A percentile compares a stretch with the other conserved stretches of the same genome.
Conservation (phyloP, 2,113 vertebrate species). For the Phalacrocorax pelagicus region DNA sequence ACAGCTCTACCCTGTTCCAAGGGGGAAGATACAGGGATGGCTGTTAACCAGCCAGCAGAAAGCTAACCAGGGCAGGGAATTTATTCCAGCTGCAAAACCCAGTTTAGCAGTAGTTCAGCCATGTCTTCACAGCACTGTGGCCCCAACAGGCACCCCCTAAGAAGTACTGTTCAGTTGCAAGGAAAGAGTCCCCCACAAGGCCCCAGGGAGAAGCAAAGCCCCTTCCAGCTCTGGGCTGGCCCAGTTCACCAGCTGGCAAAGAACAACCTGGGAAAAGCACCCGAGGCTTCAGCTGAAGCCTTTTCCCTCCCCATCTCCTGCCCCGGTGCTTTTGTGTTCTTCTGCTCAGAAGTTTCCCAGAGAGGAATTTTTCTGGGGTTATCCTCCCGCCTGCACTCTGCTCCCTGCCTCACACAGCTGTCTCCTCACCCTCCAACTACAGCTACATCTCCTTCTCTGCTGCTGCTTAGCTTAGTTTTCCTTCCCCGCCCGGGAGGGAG, state of each 20-base stretch:
- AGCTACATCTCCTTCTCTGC: not conserved
- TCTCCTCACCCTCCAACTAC: not conserved
- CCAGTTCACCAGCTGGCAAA: not conserved
- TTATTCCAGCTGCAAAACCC: not conserved
- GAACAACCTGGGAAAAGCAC: not conserved
- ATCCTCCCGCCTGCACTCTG: not conserved
- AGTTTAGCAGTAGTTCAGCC: fast-evolving
- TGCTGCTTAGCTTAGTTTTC: not conserved
- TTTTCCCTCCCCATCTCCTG: not conserved
- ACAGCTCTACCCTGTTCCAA: not conserved
- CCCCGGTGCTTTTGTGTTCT: not conserved
- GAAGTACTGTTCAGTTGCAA: fast-evolving
- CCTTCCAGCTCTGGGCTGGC: not conserved
- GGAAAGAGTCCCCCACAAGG: not conserved
- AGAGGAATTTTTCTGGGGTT: not conserved
- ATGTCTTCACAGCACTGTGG: fast-evolving
- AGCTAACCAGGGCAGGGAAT: not conserved
- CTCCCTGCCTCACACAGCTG: not conserved
- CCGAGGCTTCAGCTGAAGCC: fast-evolving
- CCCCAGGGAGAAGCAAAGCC: not conserved
- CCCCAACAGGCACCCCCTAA: not conserved
- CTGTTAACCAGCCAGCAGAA: not conserved
- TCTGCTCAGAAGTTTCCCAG: not conserved
- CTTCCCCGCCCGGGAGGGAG: not conserved
- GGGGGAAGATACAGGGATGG: not conserved